phyloP scores from a whole-genome alignment of 2,113 vertebrate genomes.

The Leptocoma aspasia region DNA sequence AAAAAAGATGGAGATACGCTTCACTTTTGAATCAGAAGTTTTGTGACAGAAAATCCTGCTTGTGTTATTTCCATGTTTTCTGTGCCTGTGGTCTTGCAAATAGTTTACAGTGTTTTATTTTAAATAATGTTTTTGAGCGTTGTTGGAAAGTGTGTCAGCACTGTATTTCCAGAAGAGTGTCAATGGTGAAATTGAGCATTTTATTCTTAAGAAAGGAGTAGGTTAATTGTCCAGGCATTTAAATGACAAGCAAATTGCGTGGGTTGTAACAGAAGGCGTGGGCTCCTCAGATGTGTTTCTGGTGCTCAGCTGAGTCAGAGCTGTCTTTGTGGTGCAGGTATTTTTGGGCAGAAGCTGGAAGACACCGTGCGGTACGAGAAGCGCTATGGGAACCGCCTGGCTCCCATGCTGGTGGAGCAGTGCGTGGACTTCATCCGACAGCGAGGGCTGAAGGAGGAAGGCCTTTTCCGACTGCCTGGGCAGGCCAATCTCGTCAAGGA shows the following conservation, averaged over 20 bases:
- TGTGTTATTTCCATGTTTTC: neutral
- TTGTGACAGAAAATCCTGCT: neutral
- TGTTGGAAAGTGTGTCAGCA: neutral
- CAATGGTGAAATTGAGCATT: neutral
- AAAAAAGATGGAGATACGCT: neutral
- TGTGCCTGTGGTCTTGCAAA: neutral
- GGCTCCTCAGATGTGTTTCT: neutral
- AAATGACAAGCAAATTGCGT: rapidly evolving
- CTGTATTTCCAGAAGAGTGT: neutral
- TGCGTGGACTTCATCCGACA: slow-evolving; percentile 95
- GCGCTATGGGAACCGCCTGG: slow-evolving; percentile 86
- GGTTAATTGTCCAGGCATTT: neutral
- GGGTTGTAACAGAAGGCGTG: neutral
- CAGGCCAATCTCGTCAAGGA: slow-evolving; percentile 98
- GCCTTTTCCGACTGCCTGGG: slow-evolving; percentile 91
- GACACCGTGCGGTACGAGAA: slow-evolving; percentile 93
- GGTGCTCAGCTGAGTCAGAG: neutral
- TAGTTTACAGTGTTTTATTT: neutral
- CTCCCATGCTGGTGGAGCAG: slow-evolving; percentile 95
- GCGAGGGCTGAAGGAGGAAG: slow-evolving; percentile 90
- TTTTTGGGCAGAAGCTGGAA: slow-evolving; percentile 97
- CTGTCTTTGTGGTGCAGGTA: slow-evolving; percentile 75
- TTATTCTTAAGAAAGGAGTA: neutral
- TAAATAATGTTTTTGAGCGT: neutral
- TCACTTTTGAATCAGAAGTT: neutral